Percentiles rank a stretch among this genome's conserved stretches.
Evolutionary conservation across 2,888 invertebrate genomes (phyloP).

Genomic region (Pterostichus niger): DNA sequence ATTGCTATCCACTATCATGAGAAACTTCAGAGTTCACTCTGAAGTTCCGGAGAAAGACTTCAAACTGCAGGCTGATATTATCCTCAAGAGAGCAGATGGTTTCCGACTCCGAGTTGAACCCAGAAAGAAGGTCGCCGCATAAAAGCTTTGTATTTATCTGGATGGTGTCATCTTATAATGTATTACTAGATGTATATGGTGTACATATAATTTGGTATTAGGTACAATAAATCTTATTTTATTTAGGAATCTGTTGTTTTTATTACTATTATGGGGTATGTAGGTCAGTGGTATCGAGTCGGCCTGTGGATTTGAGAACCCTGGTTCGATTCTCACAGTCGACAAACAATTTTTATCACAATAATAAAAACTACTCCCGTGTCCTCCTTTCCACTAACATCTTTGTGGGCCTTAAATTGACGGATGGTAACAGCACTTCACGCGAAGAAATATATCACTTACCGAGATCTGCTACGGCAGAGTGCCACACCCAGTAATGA

Average conservation of each 20-base stretch:
- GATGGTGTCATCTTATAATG: conserved; percentile 21
- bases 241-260: conserved; percentile 6
- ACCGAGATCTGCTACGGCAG: no score
- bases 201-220: conserved; percentile 38
- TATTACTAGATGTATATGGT: conserved; percentile 37
- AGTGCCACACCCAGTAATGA: no score
- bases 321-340: no score
- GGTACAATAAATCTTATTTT: conserved; percentile 35
- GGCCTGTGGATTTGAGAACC: no score
- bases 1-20: conserved; percentile 84
- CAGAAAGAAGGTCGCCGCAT: conserved; percentile 77
- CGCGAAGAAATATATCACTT: no score
- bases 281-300: no score
- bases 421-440: no score
- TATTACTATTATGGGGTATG: no score
- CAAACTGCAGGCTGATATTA: conserved; percentile 85
- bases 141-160: conserved; percentile 18
- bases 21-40: conserved; percentile 85
- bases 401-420: no score
- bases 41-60: conserved; percentile 84
- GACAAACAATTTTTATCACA: no score
- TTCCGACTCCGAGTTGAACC: conserved; percentile 86
- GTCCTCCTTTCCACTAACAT: no score
- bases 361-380: no score
- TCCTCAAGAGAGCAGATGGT: conserved; percentile 86